Conservation (phyloP, 1,140 invertebrate species). For the Halyomorpha halys region DNA sequence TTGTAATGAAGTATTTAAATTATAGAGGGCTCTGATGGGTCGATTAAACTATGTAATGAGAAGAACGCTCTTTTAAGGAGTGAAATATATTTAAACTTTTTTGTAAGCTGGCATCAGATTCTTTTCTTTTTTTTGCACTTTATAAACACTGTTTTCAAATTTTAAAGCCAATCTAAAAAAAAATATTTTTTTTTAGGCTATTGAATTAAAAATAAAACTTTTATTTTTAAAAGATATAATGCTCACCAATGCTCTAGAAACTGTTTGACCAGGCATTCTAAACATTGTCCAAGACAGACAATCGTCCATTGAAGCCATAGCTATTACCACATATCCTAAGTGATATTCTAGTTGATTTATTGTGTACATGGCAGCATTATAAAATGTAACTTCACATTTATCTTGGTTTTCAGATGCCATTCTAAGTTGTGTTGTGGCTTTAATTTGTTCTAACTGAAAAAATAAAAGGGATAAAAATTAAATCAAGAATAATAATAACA, state of each 20-base stretch:
- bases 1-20: too few species aligned
- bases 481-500: neutral
- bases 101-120: too few species aligned
- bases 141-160: too few species aligned
- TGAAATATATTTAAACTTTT: too few species aligned
- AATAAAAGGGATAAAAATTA: neutral
- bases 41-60: too few species aligned
- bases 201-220: too few species aligned
- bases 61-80: too few species aligned
- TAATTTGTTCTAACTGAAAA: conserved; percentile 5
- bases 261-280: conserved; percentile 8
- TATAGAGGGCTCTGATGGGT: too few species aligned
- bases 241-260: neutral
- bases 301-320: conserved; percentile 29
- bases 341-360: conserved; percentile 33
- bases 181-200: too few species aligned
- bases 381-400: conserved; percentile 31
- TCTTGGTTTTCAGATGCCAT: conserved; percentile 24
- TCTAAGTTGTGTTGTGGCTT: conserved; percentile 22
- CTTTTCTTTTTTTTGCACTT: too few species aligned
- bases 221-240: too few species aligned
- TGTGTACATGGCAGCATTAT: conserved; percentile 31
- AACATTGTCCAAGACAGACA: conserved; percentile 30
- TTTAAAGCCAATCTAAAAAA: too few species aligned
- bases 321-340: conserved; percentile 30